A percentile compares a stretch with the other conserved stretches of the same genome.
These are phyloP conservation scores for Oxytorus armatus DNA, from an alignment of 2,888 invertebrate genomes.

Conservation along the genomic window DNA sequence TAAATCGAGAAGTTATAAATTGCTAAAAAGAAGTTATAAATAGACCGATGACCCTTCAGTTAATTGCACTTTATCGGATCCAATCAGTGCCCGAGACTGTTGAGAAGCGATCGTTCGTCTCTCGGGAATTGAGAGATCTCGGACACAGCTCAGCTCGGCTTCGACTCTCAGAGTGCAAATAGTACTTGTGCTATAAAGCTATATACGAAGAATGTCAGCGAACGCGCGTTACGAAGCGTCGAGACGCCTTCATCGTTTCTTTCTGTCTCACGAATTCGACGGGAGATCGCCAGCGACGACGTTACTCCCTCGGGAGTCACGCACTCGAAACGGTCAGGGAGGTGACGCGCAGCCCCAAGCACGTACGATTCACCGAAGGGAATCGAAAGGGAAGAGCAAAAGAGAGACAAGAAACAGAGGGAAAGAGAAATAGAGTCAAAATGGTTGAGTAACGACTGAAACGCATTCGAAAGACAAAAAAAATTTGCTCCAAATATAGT, in stretches of 20 bases:
- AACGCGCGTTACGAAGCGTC: slow-evolving; percentile 39
- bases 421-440: slow-evolving; percentile 26
- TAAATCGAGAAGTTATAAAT: slow-evolving; percentile 65
- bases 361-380: slow-evolving; percentile 59
- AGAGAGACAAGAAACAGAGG: not conserved
- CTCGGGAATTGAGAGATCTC: slow-evolving; percentile 37
- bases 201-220: slow-evolving; percentile 35
- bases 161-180: slow-evolving; percentile 9
- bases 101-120: slow-evolving; percentile 43
- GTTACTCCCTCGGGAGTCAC: slow-evolving; percentile 62
- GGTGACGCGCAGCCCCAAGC: slow-evolving; percentile 52
- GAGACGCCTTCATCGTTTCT: slow-evolving; percentile 35
- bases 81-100: slow-evolving; percentile 38
- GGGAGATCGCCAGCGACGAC: slow-evolving; percentile 51
- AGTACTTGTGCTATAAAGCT: not conserved
- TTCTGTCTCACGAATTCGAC: slow-evolving; percentile 31
- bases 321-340: slow-evolving; percentile 46
- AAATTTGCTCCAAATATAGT: slow-evolving; percentile 50
- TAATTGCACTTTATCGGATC: slow-evolving; percentile 53
- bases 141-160: slow-evolving; percentile 15
- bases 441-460: slow-evolving; percentile 4
- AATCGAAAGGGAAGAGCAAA: slow-evolving; percentile 35
- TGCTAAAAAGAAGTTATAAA: too few species aligned
- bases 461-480: slow-evolving; percentile 28
- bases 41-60: slow-evolving; percentile 11